Evolutionary conservation across 2,888 invertebrate genomes (phyloP).

Genomic region (Chesias legatella): DNA sequence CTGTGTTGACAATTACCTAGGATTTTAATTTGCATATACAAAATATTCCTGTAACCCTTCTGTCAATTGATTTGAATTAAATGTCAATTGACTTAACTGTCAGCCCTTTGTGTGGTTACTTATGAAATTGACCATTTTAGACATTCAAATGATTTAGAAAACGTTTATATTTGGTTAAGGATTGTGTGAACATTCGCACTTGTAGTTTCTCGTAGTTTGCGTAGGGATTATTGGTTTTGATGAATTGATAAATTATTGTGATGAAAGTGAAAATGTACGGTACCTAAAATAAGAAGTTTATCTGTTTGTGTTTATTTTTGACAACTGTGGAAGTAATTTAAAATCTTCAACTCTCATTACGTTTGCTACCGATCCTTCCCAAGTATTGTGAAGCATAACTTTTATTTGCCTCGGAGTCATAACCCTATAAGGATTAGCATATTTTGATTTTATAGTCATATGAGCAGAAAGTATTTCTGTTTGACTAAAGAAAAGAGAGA

Average conservation of each 20-base stretch:
- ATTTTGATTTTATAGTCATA: no score
- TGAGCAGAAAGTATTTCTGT: no score
- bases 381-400: no score
- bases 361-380: no score
- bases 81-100: slow-evolving; percentile 48
- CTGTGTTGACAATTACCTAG: background rate
- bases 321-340: no score
- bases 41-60: slow-evolving; percentile 4
- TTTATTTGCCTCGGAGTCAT: no score
- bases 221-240: slow-evolving; percentile 23
- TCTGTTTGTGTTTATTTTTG: no score
- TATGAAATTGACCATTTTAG: slow-evolving; percentile 70
- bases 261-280: no score
- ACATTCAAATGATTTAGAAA: slow-evolving; percentile 50
- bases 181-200: slow-evolving; percentile 39
- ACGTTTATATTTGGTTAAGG: slow-evolving; percentile 21
- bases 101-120: slow-evolving; percentile 48
- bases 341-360: no score
- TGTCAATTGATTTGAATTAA: slow-evolving; percentile 55
- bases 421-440: no score
- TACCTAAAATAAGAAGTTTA: no score
- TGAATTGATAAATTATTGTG: no score
- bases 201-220: slow-evolving; percentile 41
- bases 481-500: background rate
- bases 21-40: slow-evolving; percentile 15